phyloP scores from a whole-genome alignment of 2,888 invertebrate species.

The Drosophila nigricruria region DNA sequence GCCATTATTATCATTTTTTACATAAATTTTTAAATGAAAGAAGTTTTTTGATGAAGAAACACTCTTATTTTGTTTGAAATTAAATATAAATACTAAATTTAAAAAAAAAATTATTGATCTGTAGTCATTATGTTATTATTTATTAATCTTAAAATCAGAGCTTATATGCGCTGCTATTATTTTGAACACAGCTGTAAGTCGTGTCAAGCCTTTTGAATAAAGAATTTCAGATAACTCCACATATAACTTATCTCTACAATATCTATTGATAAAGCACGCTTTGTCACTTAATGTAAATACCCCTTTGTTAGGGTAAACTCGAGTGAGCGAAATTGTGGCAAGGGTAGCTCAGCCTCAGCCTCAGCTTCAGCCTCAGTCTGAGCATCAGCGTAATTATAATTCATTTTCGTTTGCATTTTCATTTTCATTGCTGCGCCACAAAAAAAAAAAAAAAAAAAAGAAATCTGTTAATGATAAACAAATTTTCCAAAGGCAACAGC shows the following conservation, averaged over 20 bases:
- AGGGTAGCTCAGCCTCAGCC: slow-evolving; percentile 50
- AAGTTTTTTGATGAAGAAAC: no score
- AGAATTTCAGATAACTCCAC: neutral
- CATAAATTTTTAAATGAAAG: no score
- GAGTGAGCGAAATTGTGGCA: slow-evolving; percentile 10
- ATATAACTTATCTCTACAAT: no score
- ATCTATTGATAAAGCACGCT: neutral
- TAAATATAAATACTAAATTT: no score
- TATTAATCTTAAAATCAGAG: no score
- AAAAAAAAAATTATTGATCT: no score
- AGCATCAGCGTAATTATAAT: slow-evolving; percentile 68
- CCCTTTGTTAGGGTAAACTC: slow-evolving; percentile 24
- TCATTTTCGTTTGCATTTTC: slow-evolving; percentile 67
- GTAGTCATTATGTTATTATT: no score
- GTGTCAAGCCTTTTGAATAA: no score
- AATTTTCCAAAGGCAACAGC: slow-evolving; percentile 61
- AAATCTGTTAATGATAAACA: slow-evolving; percentile 76
- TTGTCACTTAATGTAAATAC: neutral
- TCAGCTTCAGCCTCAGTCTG: slow-evolving; percentile 14
- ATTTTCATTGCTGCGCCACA: slow-evolving; percentile 37
- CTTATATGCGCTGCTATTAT: no score
- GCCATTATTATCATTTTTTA: no score
- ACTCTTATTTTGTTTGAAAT: no score
- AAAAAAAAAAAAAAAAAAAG: slow-evolving; percentile 6
- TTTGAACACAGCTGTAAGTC: no score